Conservation (phyloP, 2,888 invertebrate genomes). For the Xestobium rufovillosum region DNA sequence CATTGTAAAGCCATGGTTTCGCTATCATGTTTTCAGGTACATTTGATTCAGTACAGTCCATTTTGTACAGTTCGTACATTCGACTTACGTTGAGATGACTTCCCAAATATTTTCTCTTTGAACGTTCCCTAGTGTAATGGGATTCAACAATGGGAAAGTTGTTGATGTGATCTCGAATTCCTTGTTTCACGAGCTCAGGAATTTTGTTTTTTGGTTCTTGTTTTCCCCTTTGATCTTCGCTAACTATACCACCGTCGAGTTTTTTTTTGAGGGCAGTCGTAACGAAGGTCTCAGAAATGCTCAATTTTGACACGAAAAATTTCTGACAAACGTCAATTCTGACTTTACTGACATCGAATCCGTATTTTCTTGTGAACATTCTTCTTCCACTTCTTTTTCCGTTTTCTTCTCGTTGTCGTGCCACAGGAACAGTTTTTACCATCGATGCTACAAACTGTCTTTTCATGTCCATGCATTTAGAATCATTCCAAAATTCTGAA, state of each 20-base stretch:
- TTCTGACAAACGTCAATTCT: constrained; percentile 3
- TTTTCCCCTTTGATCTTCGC: constrained; percentile 8
- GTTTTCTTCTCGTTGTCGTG: neutral
- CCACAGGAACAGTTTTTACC: constrained; percentile 1
- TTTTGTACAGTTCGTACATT: too few species aligned
- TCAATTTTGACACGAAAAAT: neutral
- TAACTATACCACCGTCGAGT: constrained; percentile 4
- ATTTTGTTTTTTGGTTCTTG: constrained; percentile 5
- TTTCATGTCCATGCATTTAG: constrained; percentile 1
- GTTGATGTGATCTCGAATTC: constrained; percentile 7
- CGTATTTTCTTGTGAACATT: neutral
- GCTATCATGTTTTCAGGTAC: too few species aligned
- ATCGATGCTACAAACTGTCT: constrained; percentile 1
- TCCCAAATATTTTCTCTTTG: constrained; percentile 8
- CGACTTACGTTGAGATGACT: neutral
- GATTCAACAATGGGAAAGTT: constrained; percentile 6
- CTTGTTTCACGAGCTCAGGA: constrained; percentile 8
- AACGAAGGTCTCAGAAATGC: constrained; percentile 9
- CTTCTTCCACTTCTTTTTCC: neutral
- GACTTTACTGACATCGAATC: constrained; percentile 1
- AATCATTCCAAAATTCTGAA: constrained; percentile 3
- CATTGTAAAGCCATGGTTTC: too few species aligned
- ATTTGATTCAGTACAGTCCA: too few species aligned
- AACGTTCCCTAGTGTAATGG: constrained; percentile 9
- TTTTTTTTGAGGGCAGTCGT: constrained; percentile 2